Evolutionary conservation across 2,888 invertebrate species (phyloP).

Genomic region (Pseudoips prasinana): DNA sequence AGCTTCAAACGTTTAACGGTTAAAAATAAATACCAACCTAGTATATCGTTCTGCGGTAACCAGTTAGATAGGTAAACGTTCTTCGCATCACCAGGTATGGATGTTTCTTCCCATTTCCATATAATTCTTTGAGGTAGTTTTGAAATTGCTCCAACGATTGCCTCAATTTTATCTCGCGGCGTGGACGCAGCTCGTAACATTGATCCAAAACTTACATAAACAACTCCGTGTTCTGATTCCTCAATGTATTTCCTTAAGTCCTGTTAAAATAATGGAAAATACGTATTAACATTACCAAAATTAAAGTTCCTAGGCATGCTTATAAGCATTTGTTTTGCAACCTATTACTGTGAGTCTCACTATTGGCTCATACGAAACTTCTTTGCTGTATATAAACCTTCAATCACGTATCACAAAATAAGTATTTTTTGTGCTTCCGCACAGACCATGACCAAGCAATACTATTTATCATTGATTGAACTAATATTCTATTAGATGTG

Average conservation of each 20-base stretch:
- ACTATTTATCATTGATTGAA: too few species aligned
- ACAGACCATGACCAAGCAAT: too few species aligned
- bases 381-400: too few species aligned
- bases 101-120: conserved; percentile 89
- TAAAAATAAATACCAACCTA: too few species aligned
- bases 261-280: conserved; percentile 47
- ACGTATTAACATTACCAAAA: not conserved
- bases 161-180: conserved; percentile 79
- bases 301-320: not conserved
- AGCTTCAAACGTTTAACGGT: too few species aligned
- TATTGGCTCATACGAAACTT: not conserved
- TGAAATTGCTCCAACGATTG: conserved; percentile 83
- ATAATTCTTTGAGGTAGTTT: conserved; percentile 85
- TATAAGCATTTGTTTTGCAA: not conserved
- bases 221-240: conserved; percentile 84
- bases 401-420: too few species aligned
- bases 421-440: too few species aligned
- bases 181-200: conserved; percentile 85
- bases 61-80: conserved; percentile 84
- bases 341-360: not conserved
- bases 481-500: too few species aligned
- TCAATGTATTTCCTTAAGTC: conserved; percentile 84
- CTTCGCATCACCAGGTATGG: conserved; percentile 77
- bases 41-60: conserved; percentile 86
- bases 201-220: conserved; percentile 90